Evolutionary conservation across 2,888 invertebrate species (phyloP), one percentile per base, ranked within the genome.

Genomic region (Cephus nigrinus): DNA sequence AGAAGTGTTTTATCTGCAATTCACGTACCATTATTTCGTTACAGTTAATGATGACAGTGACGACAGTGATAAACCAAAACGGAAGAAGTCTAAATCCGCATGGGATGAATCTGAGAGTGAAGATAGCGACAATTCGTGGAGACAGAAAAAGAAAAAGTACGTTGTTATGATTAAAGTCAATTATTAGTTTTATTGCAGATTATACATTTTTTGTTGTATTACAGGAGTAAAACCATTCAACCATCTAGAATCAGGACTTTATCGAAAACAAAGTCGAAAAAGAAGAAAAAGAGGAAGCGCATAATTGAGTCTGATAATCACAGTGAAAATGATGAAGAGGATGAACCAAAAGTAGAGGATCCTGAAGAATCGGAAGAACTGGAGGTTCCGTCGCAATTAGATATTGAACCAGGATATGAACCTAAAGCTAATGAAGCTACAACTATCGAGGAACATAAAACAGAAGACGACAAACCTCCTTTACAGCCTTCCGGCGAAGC

Each of bases 121-220:
- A 76, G 94, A 94, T 75, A 94, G 94, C 72, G 95, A 94, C 79
- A 93, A 92, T 73, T 93, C 93, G 0, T 94, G 94, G 93, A 92
- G 93, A 15, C 90, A 92, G 69, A 91, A 90, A 77, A 93, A 92
- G 85, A 92, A 92, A 85, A 92, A 91, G 91, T 92, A 88, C 82
- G 83, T 79, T 36, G 3, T 78, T 30, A 34, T 23, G 23, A n/a
- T 75, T 75, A 30, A 33, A 4, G 4, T 71, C 11, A 9, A 32
- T 71, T 33, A 71, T 71, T 71, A 15, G 12, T 31, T 33, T 71
- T 12, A 23, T 32, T 71, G 31, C 23, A 30, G n/a, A 36, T n/a
- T 73, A 40, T 73, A 35, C 34, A 77, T 80, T 73, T 73, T 71
- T 68, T 81, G 84, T 40, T 35, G 11, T 75, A 2, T 74, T 73